phyloP scores from a whole-genome alignment of 2,113 vertebrate species.

The Pterocles orientalis region DNA sequence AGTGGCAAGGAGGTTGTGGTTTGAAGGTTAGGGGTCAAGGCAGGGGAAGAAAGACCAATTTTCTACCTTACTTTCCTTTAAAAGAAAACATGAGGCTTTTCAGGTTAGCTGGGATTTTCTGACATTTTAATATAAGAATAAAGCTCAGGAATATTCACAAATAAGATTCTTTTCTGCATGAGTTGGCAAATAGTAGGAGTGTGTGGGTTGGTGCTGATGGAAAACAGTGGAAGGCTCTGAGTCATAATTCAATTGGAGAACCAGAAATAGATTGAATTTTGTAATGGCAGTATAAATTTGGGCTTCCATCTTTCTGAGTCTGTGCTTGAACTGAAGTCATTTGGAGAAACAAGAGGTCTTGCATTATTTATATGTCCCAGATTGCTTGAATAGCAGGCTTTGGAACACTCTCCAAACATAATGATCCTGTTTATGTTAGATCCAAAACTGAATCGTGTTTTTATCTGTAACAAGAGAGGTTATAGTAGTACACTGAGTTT shows the following conservation, averaged over 20 bases:
- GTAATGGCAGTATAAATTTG: constrained; percentile 70
- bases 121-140: constrained; percentile 14
- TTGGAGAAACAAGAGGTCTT: constrained; percentile 71
- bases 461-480: constrained; percentile 50
- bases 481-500: neutral
- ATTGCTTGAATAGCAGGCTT: constrained; percentile 77
- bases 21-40: constrained; percentile 74
- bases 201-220: constrained; percentile 3
- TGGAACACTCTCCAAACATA: constrained; percentile 70
- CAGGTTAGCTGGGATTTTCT: constrained; percentile 7
- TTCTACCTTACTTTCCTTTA: constrained; percentile 6
- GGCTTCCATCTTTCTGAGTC: constrained; percentile 65
- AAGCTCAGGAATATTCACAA: constrained; percentile 12
- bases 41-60: constrained; percentile 34
- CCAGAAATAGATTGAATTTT: constrained; percentile 83
- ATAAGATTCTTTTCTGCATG: neutral
- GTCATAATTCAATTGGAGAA: constrained; percentile 82
- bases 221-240: constrained; percentile 71
- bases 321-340: constrained; percentile 75
- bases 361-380: constrained; percentile 91
- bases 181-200: neutral
- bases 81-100: constrained; percentile 55
- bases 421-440: constrained; percentile 73
- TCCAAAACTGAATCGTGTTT: constrained; percentile 64
- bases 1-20: constrained; percentile 76